Base-by-base conservation (phyloP, 2,797 vertebrate genomes). In the Xenentodon cancila region DNA sequence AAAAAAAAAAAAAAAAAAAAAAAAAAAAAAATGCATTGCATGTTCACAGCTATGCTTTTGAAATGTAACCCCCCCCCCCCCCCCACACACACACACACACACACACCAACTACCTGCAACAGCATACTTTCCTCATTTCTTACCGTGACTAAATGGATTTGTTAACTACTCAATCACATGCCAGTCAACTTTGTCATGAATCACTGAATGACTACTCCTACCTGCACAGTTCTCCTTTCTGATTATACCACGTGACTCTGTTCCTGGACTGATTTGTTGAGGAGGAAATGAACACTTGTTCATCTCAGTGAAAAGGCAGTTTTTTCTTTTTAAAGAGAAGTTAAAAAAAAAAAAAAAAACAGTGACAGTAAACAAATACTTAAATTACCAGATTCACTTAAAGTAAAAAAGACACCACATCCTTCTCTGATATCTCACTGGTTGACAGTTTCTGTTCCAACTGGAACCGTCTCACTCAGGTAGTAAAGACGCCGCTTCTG, bases 201-300 rank as follows among this genome's bases (percentile, higher is more conserved):
- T n/a, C 43, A n/a, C 43, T 7, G 43, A 44, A 16, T 2, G 43
- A 16, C 43, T 18, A 8, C 8, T 43, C n/a, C n/a, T 19, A 9
- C 16, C 7, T 9, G 7, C 17, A 16, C n/a, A 16, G 2, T 46
- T 46, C n/a, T 16, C n/a, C n/a, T 19, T 19, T 46, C 44, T 46
- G 18, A 16, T 46, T 16, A 19, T n/a, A 46, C 25, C 25, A 46
- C 1, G 1, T 15, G 6, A n/a, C 13, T 4, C 21, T 9, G 20
- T 43, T 46, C 52, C 7, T 25, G 61, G 45, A 3, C 34, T 13
- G 44, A 22, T 27, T 7, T 20, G 3, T 56, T 25, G 25, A 25
- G 34, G 46, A 71, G 50, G 61, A 76, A 40, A 64, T 3, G 18
- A 59, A 49, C 20, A 42, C 27, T 49, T 48, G 12, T 7, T 19